Base-by-base conservation (phyloP, 2,113 vertebrate genomes). In the Trematomus loennbergii region DNA sequence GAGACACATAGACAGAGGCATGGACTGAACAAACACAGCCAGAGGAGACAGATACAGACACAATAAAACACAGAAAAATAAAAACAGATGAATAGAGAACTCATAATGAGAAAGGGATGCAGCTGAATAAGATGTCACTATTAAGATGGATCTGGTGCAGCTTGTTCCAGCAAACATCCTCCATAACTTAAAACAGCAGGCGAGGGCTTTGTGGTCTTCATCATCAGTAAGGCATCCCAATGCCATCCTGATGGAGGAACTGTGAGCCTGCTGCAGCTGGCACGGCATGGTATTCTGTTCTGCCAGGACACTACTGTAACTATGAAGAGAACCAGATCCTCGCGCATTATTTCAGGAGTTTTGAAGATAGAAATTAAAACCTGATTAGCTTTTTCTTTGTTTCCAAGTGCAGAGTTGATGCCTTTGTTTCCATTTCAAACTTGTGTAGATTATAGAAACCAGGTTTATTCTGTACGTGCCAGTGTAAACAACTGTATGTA, bases 321-420 rank as follows among this genome's bases (percentile, higher is more conserved):
- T 29, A n/a, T 65, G 68, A 87, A 73, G 20, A 78, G 49, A 85
- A 84, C 62, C 78, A 84, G 79, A 79, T 29, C 33, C 45, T 57
- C 10, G 1, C 36, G 73, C 57, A 79, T 76, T 82, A 46, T 64
- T 72, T 33, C 63, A 73, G 33, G 9, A 52, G 13, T 70, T 78
- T 63, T 72, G 65, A 86, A 82, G 61, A 84, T 82, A 53, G 48
- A 61, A 82, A 91, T 75, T 79, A 20, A 78, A 86, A 72, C 76
- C 81, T 87, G 81, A 62, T 82, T 82, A 65, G 75, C 60, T 45
- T 79, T 58, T 50, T 43, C 53, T 62, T 79, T 12, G n/a, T 62
- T 66, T 75, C 9, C 0, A 57, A 70, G 60, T 4, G 25, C 10
- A 77, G 25, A 15, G 52, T 15, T 70, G 25, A 62, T 55, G 66